phyloP scores from a whole-genome alignment of 2,113 vertebrate genomes.

The Setophaga kirtlandii region DNA sequence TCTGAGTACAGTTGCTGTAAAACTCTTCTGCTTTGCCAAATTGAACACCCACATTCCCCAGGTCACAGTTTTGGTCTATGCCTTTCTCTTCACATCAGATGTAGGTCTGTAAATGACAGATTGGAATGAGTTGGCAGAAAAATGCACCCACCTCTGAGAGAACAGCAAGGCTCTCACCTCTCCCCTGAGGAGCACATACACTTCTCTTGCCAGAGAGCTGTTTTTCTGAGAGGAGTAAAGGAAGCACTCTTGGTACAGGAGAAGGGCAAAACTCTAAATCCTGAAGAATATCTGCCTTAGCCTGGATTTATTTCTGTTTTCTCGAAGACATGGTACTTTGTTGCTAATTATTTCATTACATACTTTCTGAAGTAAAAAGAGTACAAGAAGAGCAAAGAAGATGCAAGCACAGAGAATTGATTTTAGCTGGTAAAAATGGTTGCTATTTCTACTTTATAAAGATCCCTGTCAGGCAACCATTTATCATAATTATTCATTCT shows the following conservation, averaged over 20 bases:
- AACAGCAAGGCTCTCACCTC: not conserved
- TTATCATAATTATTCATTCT: not conserved
- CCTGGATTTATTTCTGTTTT: not conserved
- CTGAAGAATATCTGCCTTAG: not conserved
- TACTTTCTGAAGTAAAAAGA: not conserved
- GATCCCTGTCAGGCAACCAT: slow-evolving; percentile 8
- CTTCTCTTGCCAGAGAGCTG: not conserved
- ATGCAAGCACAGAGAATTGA: not conserved
- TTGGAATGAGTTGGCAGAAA: not conserved
- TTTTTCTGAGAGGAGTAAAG: not conserved
- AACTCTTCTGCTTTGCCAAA: not conserved
- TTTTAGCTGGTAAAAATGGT: slow-evolving; percentile 12
- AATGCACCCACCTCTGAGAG: not conserved
- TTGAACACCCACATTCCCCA: not conserved
- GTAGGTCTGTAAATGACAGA: not conserved
- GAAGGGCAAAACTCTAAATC: not conserved
- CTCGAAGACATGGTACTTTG: not conserved
- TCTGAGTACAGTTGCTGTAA: not conserved
- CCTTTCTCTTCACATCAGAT: not conserved
- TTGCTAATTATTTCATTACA: slow-evolving; percentile 1
- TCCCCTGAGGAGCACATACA: not conserved
- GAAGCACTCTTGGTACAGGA: not conserved
- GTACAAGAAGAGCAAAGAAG: not conserved
- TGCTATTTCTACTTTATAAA: slow-evolving; percentile 12
- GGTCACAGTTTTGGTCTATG: not conserved